phyloP scores from a whole-genome alignment of 92 coral and sea anemone species.

The Epizoanthus scotinus region DNA sequence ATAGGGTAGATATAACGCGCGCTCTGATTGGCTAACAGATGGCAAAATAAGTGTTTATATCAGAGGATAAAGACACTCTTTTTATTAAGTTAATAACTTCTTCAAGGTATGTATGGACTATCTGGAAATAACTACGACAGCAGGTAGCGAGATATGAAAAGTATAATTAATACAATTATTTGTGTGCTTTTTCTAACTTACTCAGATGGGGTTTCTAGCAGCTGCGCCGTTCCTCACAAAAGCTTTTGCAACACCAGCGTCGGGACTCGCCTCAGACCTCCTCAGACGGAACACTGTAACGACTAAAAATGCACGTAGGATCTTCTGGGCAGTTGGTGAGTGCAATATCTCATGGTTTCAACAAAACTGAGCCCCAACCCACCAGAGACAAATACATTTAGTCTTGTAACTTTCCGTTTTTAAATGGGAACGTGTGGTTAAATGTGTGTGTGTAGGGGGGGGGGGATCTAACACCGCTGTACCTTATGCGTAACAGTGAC shows the following conservation, averaged over 20 bases:
- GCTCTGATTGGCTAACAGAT: too few species aligned
- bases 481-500: too few species aligned
- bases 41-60: too few species aligned
- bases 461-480: too few species aligned
- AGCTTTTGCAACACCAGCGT: constrained; percentile 79
- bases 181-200: constrained; percentile 1
- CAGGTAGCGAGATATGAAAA: not conserved
- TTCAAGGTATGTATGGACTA: not conserved
- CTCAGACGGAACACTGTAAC: constrained; percentile 77
- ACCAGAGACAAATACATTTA: not conserved
- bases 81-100: not conserved
- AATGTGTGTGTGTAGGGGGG: too few species aligned
- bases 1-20: too few species aligned
- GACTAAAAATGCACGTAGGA: constrained; percentile 72
- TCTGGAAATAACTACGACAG: not conserved
- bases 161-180: not conserved
- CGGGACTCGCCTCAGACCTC: constrained; percentile 86
- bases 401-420: not conserved
- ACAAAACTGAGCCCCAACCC: not conserved
- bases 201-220: constrained; percentile 95
- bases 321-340: constrained; percentile 82
- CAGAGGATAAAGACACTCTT: too few species aligned
- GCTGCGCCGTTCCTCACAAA: constrained; percentile 90
- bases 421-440: too few species aligned
- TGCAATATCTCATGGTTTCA: not conserved